Base-by-base conservation (phyloP, 1,140 invertebrate species). In the Papilio helenus region DNA sequence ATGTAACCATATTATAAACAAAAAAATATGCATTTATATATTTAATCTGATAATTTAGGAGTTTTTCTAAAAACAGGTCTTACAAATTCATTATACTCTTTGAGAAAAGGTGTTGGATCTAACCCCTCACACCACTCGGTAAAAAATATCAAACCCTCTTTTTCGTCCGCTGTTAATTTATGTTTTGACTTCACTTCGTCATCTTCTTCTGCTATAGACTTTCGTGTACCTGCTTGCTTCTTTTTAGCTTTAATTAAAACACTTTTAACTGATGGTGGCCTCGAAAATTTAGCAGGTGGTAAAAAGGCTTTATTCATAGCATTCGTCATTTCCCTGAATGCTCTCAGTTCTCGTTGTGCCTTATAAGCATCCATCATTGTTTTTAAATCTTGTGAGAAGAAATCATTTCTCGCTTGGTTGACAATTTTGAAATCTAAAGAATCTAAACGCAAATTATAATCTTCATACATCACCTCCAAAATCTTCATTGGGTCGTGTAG, bases 401-500 rank as follows among this genome's bases (percentile, higher is more conserved):
- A 95, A 79, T 96, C 95, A 65, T 91, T 95, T 85, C 95, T 95
- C 26, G 95, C 95, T 82, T 91, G 85, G 20, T 92, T 90, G 0
- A 97, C 96, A 80, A 96, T 93, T 23, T 96, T 95, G 34, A 95
- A 95, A 9, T 96, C 96, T 80, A 96, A 85, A 51, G 92, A 93
- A 85, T 97, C 96, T 34, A 97, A 83, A 74, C 95, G 89, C 55
- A 95, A 86, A 84, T 96, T 95, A 23, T 95, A 94, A 39, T 93
- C 87, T 87, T 96, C 95, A 84, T 96, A 96, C 68, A 94, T 95
- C 74, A 93, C 94, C 89, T 97, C 96, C 55, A 97, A 95, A 76
- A 95, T 93, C 85, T 94, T 95, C 95, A 96, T 96, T 93, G 92
- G 90, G 96, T 96, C 83, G 90, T 92, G 83, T 90, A 95, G 73